A percentile compares a stretch with the other conserved stretches of the same genome.
Evolutionary conservation across 2,113 vertebrate genomes (phyloP).

Genomic region (Antennarius striatus): DNA sequence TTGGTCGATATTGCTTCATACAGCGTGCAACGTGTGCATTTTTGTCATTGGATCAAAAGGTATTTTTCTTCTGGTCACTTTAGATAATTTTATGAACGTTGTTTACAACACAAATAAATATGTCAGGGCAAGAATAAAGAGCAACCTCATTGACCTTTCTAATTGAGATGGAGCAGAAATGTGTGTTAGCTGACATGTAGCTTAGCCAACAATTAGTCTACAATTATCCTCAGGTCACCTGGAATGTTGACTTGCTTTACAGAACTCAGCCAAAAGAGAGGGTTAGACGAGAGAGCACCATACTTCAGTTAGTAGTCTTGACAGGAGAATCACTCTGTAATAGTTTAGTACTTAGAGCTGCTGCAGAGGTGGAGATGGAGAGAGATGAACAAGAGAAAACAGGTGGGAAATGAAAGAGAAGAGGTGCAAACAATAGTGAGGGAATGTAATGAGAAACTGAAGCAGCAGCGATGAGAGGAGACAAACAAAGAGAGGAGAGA

Average conservation of each 20-base stretch:
- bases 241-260: no score
- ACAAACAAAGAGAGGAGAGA: conserved; percentile 7
- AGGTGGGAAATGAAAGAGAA: conserved; percentile 40
- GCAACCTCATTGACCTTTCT: no score
- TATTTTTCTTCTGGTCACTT: conserved; percentile 8
- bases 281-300: conserved; percentile 34
- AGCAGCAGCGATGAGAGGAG: conserved; percentile 6
- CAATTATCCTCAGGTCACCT: neutral
- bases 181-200: no score
- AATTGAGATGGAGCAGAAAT: no score
- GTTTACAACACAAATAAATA: conserved; percentile 5
- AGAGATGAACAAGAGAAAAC: conserved; percentile 18
- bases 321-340: conserved; percentile 40
- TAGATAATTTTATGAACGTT: neutral
- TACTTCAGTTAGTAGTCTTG: conserved; percentile 46
- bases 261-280: conserved; percentile 19
- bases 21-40: conserved; percentile 22
- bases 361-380: conserved; percentile 27
- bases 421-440: conserved; percentile 21
- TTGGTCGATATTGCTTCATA: conserved; percentile 10
- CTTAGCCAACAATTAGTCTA: no score
- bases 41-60: neutral
- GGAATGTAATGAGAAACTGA: neutral
- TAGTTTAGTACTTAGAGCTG: conserved; percentile 29
- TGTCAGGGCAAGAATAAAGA: neutral